A percentile compares a stretch with the other conserved stretches of the same genome.
Conservation (phyloP, 2,888 invertebrate species). For the Leucophenga montana region DNA sequence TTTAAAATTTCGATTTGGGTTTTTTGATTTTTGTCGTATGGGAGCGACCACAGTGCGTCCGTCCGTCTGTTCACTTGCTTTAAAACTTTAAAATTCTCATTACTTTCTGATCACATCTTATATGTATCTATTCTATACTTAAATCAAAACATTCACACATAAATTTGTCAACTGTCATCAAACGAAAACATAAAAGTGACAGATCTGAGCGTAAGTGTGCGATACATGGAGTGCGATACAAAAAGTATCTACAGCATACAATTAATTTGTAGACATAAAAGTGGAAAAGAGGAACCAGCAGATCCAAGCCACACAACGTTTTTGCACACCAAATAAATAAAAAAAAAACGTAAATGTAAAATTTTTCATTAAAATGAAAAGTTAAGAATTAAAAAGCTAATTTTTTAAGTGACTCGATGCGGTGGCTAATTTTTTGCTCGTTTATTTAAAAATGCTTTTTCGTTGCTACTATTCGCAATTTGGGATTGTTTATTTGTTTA, state of each 20-base stretch:
- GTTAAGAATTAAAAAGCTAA: not conserved
- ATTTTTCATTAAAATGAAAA: not conserved
- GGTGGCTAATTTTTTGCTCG: not conserved
- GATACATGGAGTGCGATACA: too few species aligned
- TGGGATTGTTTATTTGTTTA: not conserved
- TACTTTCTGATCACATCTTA: too few species aligned
- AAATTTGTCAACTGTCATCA: slow-evolving; percentile 59
- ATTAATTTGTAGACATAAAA: not conserved
- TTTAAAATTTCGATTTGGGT: too few species aligned
- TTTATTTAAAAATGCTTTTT: not conserved
- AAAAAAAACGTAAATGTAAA: not conserved
- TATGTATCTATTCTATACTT: slow-evolving; percentile 38
- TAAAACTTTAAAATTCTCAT: too few species aligned
- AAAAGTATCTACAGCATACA: not conserved
- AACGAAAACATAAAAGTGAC: slow-evolving; percentile 33
- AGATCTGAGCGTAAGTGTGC: not conserved
- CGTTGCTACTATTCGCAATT: too few species aligned
- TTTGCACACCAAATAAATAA: not conserved
- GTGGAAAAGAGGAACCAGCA: slow-evolving; percentile 3
- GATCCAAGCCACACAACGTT: not conserved
- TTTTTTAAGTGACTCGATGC: not conserved
- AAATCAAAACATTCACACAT: slow-evolving; percentile 46
- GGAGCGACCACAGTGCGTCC: too few species aligned
- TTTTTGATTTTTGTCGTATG: too few species aligned
- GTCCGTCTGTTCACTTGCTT: too few species aligned